Conservation (phyloP, 2,797 vertebrate genomes). For the Cheirogaleus major region DNA sequence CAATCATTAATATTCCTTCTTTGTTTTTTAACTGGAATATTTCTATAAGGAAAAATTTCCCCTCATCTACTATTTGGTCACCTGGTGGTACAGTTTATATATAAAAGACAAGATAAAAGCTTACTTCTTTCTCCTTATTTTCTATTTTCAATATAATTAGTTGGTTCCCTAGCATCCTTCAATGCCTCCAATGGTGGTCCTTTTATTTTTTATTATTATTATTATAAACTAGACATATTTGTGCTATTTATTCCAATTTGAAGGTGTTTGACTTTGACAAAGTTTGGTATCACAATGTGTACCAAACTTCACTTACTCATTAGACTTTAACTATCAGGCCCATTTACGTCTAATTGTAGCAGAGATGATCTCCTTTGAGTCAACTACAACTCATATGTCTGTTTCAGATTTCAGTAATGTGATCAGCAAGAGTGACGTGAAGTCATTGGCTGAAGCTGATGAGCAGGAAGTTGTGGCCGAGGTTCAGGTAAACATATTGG, state of each 20-base stretch:
- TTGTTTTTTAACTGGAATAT: constrained; percentile 42
- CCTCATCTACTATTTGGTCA: constrained; percentile 22
- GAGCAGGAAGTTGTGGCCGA: constrained; percentile 98
- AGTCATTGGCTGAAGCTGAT: constrained; percentile 95
- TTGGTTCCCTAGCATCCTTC: not conserved
- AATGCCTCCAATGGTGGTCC: not conserved
- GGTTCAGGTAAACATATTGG: constrained; percentile 91
- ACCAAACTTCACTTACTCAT: not conserved
- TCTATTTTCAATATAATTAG: not conserved
- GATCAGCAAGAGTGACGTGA: constrained; percentile 97
- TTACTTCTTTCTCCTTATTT: constrained; percentile 32
- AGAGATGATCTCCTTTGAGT: constrained; percentile 31
- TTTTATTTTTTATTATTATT: not conserved
- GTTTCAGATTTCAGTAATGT: constrained; percentile 97
- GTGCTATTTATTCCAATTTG: not conserved
- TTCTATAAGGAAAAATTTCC: not conserved
- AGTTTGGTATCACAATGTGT: not conserved
- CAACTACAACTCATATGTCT: constrained; percentile 23
- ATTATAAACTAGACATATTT: constrained; percentile 27
- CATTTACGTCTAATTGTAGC: not conserved
- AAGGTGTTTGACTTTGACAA: not conserved
- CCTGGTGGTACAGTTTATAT: not conserved
- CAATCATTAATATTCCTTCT: not conserved
- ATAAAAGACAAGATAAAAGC: not conserved
- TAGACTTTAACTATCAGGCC: not conserved